A percentile compares a stretch with the other conserved stretches of the same genome.
These are phyloP conservation scores for Conops quadrifasciatus DNA, from an alignment of 2,888 invertebrate genomes.

Conservation along the genomic window DNA sequence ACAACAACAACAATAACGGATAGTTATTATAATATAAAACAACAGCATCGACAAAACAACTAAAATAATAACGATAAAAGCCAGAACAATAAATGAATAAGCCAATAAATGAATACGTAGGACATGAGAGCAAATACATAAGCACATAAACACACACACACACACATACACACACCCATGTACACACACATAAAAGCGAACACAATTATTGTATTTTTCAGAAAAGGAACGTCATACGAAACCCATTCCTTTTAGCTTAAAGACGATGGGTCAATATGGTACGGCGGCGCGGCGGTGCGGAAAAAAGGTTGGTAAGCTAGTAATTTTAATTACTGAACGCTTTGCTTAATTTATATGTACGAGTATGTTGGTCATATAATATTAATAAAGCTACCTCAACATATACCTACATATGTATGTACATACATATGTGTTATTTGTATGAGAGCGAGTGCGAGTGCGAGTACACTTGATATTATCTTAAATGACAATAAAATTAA, in stretches of 20 bases:
- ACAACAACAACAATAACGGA: background rate
- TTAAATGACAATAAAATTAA: too few species aligned
- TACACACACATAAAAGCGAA: background rate
- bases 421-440: background rate
- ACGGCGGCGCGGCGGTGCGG: too few species aligned
- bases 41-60: constrained; percentile 4
- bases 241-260: too few species aligned
- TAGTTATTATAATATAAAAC: background rate
- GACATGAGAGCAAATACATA: constrained; percentile 35
- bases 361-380: too few species aligned
- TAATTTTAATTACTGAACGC: too few species aligned
- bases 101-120: constrained; percentile 25
- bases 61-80: constrained; percentile 29
- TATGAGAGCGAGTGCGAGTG: background rate
- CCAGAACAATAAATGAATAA: constrained; percentile 22
- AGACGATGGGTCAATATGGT: too few species aligned
- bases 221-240: too few species aligned
- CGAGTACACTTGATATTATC: background rate
- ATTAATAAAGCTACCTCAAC: background rate
- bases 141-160: constrained; percentile 22
- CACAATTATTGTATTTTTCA: too few species aligned
- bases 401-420: background rate
- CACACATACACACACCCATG: constrained; percentile 11
- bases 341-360: too few species aligned
- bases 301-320: too few species aligned